Conservation (phyloP, 2,888 invertebrate genomes). For the Apotomis capreana region DNA sequence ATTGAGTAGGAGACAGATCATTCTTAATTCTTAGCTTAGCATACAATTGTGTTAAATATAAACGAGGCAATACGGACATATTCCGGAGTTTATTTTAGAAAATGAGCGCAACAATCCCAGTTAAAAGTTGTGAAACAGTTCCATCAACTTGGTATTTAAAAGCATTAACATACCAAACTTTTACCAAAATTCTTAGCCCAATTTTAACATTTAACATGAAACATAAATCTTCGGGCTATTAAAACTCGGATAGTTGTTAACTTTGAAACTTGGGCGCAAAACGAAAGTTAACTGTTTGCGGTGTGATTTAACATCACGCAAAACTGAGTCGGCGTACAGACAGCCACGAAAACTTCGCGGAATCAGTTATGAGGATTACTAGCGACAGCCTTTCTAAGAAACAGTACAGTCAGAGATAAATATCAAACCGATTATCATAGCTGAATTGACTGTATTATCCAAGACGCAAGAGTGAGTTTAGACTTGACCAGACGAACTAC, state of each 20-base stretch:
- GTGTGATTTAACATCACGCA: slow-evolving; percentile 69
- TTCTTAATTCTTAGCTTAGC: slow-evolving; percentile 24
- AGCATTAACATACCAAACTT: slow-evolving; percentile 39
- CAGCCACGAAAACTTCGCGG: slow-evolving; percentile 60
- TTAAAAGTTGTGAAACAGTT: slow-evolving; percentile 29
- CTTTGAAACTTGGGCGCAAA: slow-evolving; percentile 58
- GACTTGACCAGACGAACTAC: neutral
- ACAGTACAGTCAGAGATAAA: slow-evolving; percentile 5
- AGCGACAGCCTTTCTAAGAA: slow-evolving; percentile 14
- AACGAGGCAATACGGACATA: slow-evolving; percentile 9
- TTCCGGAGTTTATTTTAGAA: slow-evolving; percentile 16
- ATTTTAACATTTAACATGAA: slow-evolving; percentile 34
- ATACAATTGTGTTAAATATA: slow-evolving; percentile 16
- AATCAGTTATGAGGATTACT: slow-evolving; percentile 26
- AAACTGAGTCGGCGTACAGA: slow-evolving; percentile 69
- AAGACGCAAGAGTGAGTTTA: slow-evolving; percentile 10
- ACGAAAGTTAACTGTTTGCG: slow-evolving; percentile 71
- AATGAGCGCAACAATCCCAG: slow-evolving; percentile 16
- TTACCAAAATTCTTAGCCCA: slow-evolving; percentile 35
- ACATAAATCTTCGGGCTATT: slow-evolving; percentile 35
- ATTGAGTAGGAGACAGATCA: slow-evolving; percentile 23
- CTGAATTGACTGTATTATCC: neutral
- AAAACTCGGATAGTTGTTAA: slow-evolving; percentile 39
- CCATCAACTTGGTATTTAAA: slow-evolving; percentile 36
- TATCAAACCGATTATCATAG: neutral